A percentile compares a stretch with the other conserved stretches of the same genome.
These are phyloP conservation scores for Cacoxenus indagator DNA, from an alignment of 2,888 invertebrate species.

Conservation along the genomic window DNA sequence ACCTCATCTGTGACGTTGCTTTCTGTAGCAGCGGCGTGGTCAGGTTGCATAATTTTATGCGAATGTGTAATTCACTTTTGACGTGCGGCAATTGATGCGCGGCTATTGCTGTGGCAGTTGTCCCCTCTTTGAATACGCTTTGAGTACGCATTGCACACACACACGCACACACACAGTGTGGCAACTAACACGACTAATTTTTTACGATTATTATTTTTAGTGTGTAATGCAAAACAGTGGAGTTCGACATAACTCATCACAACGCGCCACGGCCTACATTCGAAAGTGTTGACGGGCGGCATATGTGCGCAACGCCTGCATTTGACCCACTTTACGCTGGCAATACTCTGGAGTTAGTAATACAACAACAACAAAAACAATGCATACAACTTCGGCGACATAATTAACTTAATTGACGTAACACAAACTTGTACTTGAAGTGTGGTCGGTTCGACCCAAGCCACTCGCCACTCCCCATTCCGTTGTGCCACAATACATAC, in stretches of 20 bases:
- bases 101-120: neutral
- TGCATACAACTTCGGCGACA: neutral
- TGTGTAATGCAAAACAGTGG: neutral
- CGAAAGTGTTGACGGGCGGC: slow-evolving; percentile 12
- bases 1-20: neutral
- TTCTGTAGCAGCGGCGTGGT: neutral
- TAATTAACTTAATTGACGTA: slow-evolving; percentile 14
- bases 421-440: slow-evolving; percentile 12
- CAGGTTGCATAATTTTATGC: slow-evolving; percentile 56
- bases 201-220: neutral
- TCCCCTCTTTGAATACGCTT: too few relatives aligned
- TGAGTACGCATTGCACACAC: neutral
- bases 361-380: neutral
- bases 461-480: neutral
- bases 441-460: neutral
- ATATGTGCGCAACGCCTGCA: slow-evolving; percentile 1
- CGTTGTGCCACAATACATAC: too few relatives aligned
- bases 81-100: too few relatives aligned
- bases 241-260: slow-evolving; percentile 9
- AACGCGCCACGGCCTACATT: neutral
- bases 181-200: too few relatives aligned
- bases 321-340: slow-evolving; percentile 21
- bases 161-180: neutral
- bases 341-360: neutral
- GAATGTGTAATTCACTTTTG: slow-evolving; percentile 26